phyloP scores from a whole-genome alignment of 2,888 invertebrate species.

The Siphonodentalium dalli region DNA sequence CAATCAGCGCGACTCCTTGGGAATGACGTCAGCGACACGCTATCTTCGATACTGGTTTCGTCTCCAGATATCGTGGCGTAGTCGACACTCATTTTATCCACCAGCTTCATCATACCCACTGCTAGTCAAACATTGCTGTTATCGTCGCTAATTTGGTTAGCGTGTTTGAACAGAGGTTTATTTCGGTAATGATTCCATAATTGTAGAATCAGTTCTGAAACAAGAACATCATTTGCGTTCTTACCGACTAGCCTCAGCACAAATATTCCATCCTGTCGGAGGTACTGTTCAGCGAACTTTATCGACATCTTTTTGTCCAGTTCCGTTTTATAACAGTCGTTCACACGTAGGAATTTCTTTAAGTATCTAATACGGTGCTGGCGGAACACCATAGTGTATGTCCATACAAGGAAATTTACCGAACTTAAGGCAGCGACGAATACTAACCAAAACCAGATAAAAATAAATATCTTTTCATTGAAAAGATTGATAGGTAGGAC shows the following conservation, averaged over 20 bases:
- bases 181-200: constrained; percentile 63
- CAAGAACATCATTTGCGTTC: constrained; percentile 65
- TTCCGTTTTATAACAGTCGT: constrained; percentile 57
- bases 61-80: too few species aligned
- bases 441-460: constrained; percentile 69
- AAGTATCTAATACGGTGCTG: constrained; percentile 57
- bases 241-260: constrained; percentile 63
- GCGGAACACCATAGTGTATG: constrained; percentile 58
- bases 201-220: constrained; percentile 62
- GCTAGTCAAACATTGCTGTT: constrained; percentile 61
- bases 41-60: too few species aligned
- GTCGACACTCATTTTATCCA: too few species aligned
- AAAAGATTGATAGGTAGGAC: constrained; percentile 62
- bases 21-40: too few species aligned
- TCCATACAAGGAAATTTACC: constrained; percentile 66
- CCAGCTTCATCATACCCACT: too few species aligned
- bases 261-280: constrained; percentile 64
- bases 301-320: constrained; percentile 58
- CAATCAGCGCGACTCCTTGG: too few species aligned
- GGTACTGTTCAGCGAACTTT: constrained; percentile 62
- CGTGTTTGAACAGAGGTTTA: constrained; percentile 56
- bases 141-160: constrained; percentile 57
- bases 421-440: constrained; percentile 65
- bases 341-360: constrained; percentile 58
- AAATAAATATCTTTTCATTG: constrained; percentile 65